These are phyloP conservation scores for Clarias magur DNA, from an alignment of 2,113 vertebrate genomes.

Conservation along the genomic window DNA sequence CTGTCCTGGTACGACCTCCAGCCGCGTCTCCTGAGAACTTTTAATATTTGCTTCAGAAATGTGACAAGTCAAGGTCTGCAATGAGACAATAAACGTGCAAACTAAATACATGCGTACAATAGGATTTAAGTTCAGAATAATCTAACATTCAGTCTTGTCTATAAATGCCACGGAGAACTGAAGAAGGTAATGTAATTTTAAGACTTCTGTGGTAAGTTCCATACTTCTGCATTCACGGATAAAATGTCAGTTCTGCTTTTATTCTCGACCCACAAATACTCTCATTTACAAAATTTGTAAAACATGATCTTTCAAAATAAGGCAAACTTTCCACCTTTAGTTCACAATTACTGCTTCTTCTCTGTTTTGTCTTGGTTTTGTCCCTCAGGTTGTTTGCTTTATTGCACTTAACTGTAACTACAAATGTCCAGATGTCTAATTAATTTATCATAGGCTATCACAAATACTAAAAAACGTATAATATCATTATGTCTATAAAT, in stretches of 20 bases:
- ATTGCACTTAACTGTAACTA: background rate
- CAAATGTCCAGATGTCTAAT: background rate
- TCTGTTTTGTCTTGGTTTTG: background rate
- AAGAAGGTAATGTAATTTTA: slow-evolving; percentile 33
- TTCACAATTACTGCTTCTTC: background rate
- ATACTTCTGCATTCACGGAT: slow-evolving; percentile 36
- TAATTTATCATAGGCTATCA: background rate
- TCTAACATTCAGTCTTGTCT: background rate
- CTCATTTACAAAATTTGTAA: slow-evolving; percentile 21
- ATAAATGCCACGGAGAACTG: slow-evolving; percentile 27
- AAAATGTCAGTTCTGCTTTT: slow-evolving; percentile 52
- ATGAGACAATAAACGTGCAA: background rate
- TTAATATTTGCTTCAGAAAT: slow-evolving; percentile 32
- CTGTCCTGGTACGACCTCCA: slow-evolving; percentile 47
- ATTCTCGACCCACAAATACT: background rate
- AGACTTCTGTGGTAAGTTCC: slow-evolving; percentile 13
- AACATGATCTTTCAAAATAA: background rate
- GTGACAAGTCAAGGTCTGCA: slow-evolving; percentile 55
- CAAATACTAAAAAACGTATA: background rate
- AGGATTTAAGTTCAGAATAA: background rate
- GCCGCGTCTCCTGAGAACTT: slow-evolving; percentile 12
- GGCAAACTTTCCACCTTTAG: background rate
- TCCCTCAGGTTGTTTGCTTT: background rate
- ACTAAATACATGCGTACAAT: background rate
- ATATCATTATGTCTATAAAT: background rate